A percentile compares a stretch with the other conserved stretches of the same genome.
Evolutionary conservation across 2,888 invertebrate genomes (phyloP).

Genomic region (Syritta pipiens): DNA sequence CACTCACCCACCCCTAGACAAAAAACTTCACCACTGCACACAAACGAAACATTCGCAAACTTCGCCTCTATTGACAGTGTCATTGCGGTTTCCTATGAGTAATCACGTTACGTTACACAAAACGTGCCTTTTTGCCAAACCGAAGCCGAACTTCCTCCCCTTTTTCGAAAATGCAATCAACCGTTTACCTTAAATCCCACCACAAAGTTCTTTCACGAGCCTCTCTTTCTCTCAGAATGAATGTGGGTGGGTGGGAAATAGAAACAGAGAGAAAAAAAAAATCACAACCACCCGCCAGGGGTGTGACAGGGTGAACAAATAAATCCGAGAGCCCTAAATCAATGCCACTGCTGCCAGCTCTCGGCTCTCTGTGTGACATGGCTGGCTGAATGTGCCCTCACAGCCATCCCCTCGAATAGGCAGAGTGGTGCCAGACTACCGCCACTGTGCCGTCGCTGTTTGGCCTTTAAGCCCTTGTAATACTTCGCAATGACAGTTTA

Average conservation of each 20-base stretch:
- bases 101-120: constrained; percentile 55
- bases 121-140: constrained; percentile 13
- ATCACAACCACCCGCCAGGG: constrained; percentile 28
- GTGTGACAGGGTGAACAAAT: constrained; percentile 48
- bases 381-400: constrained; percentile 25
- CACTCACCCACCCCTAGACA: no score
- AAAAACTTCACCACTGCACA: neutral
- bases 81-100: constrained; percentile 47
- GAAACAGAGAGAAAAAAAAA: constrained; percentile 15
- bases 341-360: constrained; percentile 20
- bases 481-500: constrained; percentile 65
- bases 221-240: constrained; percentile 8
- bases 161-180: constrained; percentile 52
- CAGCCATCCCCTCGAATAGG: no score
- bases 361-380: no score
- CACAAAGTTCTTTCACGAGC: constrained; percentile 51
- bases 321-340: constrained; percentile 60
- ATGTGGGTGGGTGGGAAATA: constrained; percentile 8
- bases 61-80: constrained; percentile 39
- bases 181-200: constrained; percentile 63
- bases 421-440: neutral
- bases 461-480: constrained; percentile 59
- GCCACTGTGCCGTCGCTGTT: neutral
- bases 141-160: neutral
- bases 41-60: constrained; percentile 40